Conservation (phyloP, 2,888 invertebrate species). For the Agrotis clavis region DNA sequence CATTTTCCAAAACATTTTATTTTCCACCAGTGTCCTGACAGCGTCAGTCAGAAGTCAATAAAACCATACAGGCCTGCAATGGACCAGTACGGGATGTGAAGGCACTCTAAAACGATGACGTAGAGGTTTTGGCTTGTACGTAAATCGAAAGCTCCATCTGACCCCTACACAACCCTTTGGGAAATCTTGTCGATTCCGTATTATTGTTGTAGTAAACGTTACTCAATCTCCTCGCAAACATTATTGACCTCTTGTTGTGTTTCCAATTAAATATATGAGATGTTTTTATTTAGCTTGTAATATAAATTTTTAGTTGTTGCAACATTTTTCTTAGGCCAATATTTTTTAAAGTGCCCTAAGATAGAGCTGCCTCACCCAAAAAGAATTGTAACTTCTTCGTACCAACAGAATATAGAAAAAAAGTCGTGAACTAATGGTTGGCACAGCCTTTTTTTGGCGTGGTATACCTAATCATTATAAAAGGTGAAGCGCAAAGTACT, state of each 20-base stretch:
- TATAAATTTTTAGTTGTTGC: neutral
- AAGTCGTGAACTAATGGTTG: too few relatives aligned
- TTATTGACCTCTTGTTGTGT: neutral
- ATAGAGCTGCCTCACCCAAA: too few relatives aligned
- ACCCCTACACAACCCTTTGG: slow-evolving; percentile 27
- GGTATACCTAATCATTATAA: too few relatives aligned
- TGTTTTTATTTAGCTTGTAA: neutral
- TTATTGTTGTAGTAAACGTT: slow-evolving; percentile 9
- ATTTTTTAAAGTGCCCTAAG: too few relatives aligned
- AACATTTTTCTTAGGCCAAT: too few relatives aligned
- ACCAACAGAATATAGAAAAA: too few relatives aligned
- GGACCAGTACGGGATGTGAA: neutral
- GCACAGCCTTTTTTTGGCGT: too few relatives aligned
- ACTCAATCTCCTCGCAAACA: neutral
- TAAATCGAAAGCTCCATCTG: neutral
- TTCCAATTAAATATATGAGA: neutral
- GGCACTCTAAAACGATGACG: slow-evolving; percentile 10
- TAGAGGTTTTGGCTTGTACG: neutral
- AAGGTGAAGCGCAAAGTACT: too few relatives aligned
- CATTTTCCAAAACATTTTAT: too few relatives aligned
- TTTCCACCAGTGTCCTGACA: too few relatives aligned
- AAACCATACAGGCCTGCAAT: neutral
- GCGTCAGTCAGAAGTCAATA: too few relatives aligned
- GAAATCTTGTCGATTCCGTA: slow-evolving; percentile 24
- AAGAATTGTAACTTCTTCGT: too few relatives aligned